Conservation (phyloP, 2,113 vertebrate genomes). For the Pelobates fuscus region DNA sequence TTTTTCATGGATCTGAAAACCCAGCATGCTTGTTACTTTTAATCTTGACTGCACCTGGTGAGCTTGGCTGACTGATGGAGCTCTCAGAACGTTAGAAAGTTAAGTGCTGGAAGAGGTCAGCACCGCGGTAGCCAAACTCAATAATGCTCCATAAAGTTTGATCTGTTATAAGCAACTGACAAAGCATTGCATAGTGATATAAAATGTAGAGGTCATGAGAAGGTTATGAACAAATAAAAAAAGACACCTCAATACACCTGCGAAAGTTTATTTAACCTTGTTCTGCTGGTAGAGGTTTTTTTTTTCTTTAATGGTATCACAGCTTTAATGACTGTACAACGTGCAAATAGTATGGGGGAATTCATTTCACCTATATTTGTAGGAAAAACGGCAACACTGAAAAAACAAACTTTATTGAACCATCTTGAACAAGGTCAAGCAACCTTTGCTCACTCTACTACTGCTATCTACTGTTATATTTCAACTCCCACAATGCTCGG, state of each 20-base stretch:
- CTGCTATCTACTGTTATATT: no score
- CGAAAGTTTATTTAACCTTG: conserved; percentile 54
- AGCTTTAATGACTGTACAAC: not conserved
- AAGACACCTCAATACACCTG: conserved; percentile 62
- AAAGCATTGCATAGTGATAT: conserved; percentile 64
- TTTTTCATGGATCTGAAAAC: conserved; percentile 17
- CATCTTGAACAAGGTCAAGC: not conserved
- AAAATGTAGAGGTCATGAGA: conserved; percentile 64
- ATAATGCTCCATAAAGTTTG: conserved; percentile 64
- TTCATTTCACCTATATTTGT: not conserved
- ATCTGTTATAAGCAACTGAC: conserved; percentile 52
- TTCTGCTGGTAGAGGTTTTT: not conserved
- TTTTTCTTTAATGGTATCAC: not conserved
- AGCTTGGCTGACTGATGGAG: conserved; percentile 60
- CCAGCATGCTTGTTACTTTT: conserved; percentile 58
- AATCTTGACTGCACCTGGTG: conserved; percentile 61
- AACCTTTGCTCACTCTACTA: not conserved
- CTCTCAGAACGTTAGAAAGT: conserved; percentile 62
- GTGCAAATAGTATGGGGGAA: not conserved
- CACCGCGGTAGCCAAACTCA: conserved; percentile 62
- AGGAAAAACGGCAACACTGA: not conserved
- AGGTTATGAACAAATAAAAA: conserved; percentile 59
- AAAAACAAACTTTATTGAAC: not conserved
- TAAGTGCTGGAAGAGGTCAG: conserved; percentile 67
- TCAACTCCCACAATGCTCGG: no score